These are phyloP conservation scores for Pocota personata DNA, from an alignment of 2,888 invertebrate species.

Conservation along the genomic window DNA sequence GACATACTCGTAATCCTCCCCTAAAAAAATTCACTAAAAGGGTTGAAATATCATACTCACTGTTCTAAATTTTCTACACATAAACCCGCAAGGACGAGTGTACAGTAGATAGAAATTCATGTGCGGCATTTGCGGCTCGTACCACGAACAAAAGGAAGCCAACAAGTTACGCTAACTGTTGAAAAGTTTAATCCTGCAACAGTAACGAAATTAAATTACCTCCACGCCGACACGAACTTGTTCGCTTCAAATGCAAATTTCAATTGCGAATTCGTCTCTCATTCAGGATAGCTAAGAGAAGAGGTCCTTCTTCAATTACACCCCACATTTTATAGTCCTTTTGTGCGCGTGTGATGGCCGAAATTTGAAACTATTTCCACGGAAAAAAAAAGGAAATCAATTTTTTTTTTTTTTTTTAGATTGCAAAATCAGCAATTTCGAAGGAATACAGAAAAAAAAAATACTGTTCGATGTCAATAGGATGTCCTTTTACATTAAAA, in stretches of 20 bases:
- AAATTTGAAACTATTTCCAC: slow-evolving; percentile 67
- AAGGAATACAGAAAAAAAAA: slow-evolving; percentile 43
- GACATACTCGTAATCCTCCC: slow-evolving; percentile 54
- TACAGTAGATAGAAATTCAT: slow-evolving; percentile 2
- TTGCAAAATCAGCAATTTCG: slow-evolving; percentile 66
- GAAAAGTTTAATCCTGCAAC: slow-evolving; percentile 71
- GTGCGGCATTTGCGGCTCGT: slow-evolving; percentile 41
- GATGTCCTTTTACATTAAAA: slow-evolving; percentile 56
- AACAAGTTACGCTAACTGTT: slow-evolving; percentile 71
- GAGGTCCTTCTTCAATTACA: slow-evolving; percentile 65
- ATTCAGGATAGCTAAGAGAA: neutral
- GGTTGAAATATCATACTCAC: slow-evolving; percentile 56
- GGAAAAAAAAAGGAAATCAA: slow-evolving; percentile 17
- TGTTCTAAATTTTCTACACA: slow-evolving; percentile 50
- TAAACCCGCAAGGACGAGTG: slow-evolving; percentile 38
- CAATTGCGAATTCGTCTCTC: slow-evolving; percentile 49
- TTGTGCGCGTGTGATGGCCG: slow-evolving; percentile 56
- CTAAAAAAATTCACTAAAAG: slow-evolving; percentile 32
- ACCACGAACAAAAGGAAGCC: slow-evolving; percentile 67
- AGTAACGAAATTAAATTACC: slow-evolving; percentile 72
- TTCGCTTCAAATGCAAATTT: slow-evolving; percentile 66
- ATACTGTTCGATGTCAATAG: slow-evolving; percentile 59
- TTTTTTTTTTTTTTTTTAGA: slow-evolving; percentile 36
- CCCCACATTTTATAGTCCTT: slow-evolving; percentile 45
- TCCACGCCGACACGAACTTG: slow-evolving; percentile 28